Conservation (phyloP, 2,888 invertebrate genomes). For the Anticlea derivata region DNA sequence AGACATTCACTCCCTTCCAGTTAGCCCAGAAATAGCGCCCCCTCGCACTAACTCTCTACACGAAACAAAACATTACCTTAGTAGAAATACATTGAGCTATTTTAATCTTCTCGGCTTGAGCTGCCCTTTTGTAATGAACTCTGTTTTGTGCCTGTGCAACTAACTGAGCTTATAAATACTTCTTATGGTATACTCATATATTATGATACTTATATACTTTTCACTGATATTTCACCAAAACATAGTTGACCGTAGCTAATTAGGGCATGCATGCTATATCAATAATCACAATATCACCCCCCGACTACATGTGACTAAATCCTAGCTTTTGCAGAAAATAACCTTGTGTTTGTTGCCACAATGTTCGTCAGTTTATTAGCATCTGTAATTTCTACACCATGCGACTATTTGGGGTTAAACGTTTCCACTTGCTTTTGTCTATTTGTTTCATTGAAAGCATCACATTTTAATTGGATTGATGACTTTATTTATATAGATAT, state of each 20-base stretch:
- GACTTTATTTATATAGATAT: slow-evolving; percentile 13
- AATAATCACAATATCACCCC: too few species aligned
- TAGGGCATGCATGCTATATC: too few species aligned
- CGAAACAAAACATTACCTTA: slow-evolving; percentile 19
- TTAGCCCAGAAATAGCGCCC: slow-evolving; percentile 20
- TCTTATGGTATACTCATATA: too few species aligned
- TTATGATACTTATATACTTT: too few species aligned
- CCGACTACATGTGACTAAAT: background rate
- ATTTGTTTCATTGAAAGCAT: slow-evolving; percentile 3
- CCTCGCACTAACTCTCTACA: slow-evolving; percentile 7
- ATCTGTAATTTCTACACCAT: slow-evolving; percentile 3
- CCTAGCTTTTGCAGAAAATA: background rate
- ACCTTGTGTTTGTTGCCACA: background rate
- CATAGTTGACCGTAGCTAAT: too few species aligned
- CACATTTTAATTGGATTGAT: slow-evolving; percentile 10
- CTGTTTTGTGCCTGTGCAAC: slow-evolving; percentile 5
- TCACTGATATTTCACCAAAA: too few species aligned
- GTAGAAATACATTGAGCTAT: slow-evolving; percentile 16
- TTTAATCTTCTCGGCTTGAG: slow-evolving; percentile 8
- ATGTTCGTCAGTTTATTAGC: slow-evolving; percentile 9
- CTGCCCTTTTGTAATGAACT: slow-evolving; percentile 2
- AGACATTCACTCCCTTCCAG: slow-evolving; percentile 11
- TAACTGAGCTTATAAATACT: too few species aligned
- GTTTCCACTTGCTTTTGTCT: slow-evolving; percentile 4
- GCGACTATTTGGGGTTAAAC: background rate